Conservation (phyloP, 1,140 invertebrate genomes). For the Druon quercuslanigerum region DNA sequence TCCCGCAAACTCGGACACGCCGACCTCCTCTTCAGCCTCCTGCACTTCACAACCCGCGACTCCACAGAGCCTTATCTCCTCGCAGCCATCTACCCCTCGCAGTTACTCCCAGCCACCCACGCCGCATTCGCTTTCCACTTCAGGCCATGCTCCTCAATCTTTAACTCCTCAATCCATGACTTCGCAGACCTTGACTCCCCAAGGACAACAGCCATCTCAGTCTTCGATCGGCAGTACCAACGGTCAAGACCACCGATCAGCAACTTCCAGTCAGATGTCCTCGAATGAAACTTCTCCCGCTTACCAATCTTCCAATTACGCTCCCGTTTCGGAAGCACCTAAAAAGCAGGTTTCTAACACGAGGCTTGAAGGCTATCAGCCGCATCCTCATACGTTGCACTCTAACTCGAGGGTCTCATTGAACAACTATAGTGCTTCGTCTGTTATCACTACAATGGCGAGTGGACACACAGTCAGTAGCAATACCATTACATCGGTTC, state of each 20-base stretch:
- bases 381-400: conserved; percentile 68
- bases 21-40: conserved; percentile 59
- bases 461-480: conserved; percentile 84
- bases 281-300: conserved; percentile 48
- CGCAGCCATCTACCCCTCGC: conserved; percentile 69
- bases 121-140: conserved; percentile 56
- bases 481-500: conserved; percentile 86
- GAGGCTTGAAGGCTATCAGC: conserved; percentile 68
- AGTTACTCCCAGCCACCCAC: conserved; percentile 72
- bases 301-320: conserved; percentile 54
- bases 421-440: conserved; percentile 68
- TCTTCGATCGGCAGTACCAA: conserved; percentile 42
- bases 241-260: conserved; percentile 59
- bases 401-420: conserved; percentile 65
- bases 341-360: conserved; percentile 50
- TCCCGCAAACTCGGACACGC: conserved; percentile 69
- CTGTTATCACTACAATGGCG: conserved; percentile 82
- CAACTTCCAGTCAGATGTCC: conserved; percentile 57
- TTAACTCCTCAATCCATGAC: conserved; percentile 42
- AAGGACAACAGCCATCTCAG: conserved; percentile 57
- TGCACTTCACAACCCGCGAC: conserved; percentile 69
- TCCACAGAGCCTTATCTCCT: conserved; percentile 68
- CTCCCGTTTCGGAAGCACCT: conserved; percentile 44
- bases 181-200: conserved; percentile 26
- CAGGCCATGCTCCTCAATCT: conserved; percentile 49